These are phyloP conservation scores for Onychomys leucogaster DNA, from an alignment of 2,797 vertebrate species.

Conservation along the genomic window DNA sequence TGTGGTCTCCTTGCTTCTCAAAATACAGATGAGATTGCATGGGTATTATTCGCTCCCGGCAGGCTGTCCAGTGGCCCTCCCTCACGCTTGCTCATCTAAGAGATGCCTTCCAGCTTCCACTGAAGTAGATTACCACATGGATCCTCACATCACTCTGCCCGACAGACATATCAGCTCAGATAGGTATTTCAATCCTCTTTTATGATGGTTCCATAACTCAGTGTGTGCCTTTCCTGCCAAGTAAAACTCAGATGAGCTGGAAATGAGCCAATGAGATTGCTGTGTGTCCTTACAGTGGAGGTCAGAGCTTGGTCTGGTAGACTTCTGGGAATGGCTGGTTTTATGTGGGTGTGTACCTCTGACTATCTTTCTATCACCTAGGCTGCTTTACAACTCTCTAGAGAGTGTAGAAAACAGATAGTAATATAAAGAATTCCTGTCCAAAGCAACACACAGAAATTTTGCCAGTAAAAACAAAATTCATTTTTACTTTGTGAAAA, in stretches of 20 bases:
- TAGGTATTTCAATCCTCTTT: background rate
- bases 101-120: background rate
- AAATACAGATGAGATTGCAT: background rate
- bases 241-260: constrained; percentile 2
- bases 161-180: background rate
- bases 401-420: background rate
- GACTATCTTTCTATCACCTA: constrained; percentile 22
- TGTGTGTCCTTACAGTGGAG: background rate
- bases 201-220: background rate
- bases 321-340: background rate
- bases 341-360: background rate
- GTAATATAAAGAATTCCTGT: constrained; percentile 21
- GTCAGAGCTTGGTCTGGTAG: background rate
- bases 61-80: background rate
- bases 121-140: background rate
- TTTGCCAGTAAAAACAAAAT: constrained; percentile 30
- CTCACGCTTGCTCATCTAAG: background rate
- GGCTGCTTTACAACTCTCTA: constrained; percentile 26
- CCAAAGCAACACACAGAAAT: background rate
- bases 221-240: background rate
- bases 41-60: background rate
- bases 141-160: background rate
- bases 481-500: background rate
- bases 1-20: background rate
- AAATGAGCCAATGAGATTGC: constrained; percentile 35